These are phyloP conservation scores for Drosophila kikkawai DNA, from an alignment of 1,140 invertebrate species.

Conservation along the genomic window DNA sequence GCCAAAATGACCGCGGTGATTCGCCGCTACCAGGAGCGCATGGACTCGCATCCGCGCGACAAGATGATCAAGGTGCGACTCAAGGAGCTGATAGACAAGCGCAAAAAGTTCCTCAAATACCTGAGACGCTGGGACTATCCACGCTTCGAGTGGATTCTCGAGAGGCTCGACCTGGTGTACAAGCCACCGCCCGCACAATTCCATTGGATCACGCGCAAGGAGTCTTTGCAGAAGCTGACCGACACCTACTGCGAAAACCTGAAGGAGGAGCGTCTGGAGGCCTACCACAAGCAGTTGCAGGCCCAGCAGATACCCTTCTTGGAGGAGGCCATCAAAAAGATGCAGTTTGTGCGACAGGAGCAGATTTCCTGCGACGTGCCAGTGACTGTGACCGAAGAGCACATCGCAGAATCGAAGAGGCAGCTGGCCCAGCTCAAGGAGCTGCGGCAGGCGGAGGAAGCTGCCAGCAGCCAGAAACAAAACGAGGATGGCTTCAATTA, in stretches of 20 bases:
- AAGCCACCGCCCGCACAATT: conserved; percentile 87
- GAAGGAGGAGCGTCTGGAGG: conserved; percentile 87
- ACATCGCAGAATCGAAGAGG: conserved; percentile 87
- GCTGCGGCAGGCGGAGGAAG: conserved; percentile 49
- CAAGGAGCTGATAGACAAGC: conserved; percentile 91
- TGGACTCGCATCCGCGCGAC: conserved; percentile 86
- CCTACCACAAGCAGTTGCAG: conserved; percentile 88
- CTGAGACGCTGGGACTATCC: conserved; percentile 92
- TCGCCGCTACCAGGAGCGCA: conserved; percentile 86
- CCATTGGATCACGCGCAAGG: conserved; percentile 88
- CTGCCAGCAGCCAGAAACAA: conserved; percentile 50
- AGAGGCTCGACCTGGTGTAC: conserved; percentile 92
- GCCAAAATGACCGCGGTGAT: conserved; percentile 87
- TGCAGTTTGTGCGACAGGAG: conserved; percentile 90
- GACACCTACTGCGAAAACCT: conserved; percentile 89
- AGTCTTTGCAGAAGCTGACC: conserved; percentile 88
- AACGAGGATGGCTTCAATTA: conserved; percentile 64
- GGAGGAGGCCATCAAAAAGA: conserved; percentile 87
- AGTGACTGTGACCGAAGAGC: conserved; percentile 88
- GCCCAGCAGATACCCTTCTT: conserved; percentile 89
- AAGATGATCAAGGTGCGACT: conserved; percentile 86
- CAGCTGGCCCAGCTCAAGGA: conserved; percentile 85
- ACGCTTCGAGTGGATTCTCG: conserved; percentile 94
- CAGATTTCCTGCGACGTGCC: conserved; percentile 88
- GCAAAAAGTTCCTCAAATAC: conserved; percentile 90